Percentiles rank a stretch among this genome's conserved stretches.
Conservation (phyloP, 2,113 vertebrate species). For the Sinosuthora webbiana region DNA sequence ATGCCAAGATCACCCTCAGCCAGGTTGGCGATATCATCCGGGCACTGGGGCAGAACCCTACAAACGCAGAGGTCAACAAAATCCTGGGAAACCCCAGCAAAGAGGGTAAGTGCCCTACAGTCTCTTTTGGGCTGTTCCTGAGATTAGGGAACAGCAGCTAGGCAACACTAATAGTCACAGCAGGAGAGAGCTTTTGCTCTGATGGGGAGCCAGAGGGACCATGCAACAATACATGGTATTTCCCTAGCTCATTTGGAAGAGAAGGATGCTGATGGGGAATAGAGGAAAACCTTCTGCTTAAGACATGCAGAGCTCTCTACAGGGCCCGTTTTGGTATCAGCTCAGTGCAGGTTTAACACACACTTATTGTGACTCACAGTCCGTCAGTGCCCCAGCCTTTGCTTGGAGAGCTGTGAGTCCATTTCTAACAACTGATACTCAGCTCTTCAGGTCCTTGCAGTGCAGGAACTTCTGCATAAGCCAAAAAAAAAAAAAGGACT, state of each 20-base stretch:
- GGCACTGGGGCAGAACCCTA: conserved; percentile 97
- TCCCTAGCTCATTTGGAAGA: neutral
- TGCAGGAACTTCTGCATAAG: neutral
- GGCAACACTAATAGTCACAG: neutral
- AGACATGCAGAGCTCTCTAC: neutral
- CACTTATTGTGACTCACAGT: neutral
- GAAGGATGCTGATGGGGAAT: neutral
- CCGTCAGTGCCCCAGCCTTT: neutral
- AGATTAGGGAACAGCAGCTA: neutral
- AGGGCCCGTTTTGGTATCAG: neutral
- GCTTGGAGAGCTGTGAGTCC: neutral
- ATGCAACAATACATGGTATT: neutral
- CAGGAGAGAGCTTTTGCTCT: neutral
- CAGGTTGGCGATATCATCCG: conserved; percentile 95
- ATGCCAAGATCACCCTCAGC: conserved; percentile 86
- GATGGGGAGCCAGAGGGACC: neutral
- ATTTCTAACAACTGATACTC: neutral
- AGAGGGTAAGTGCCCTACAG: conserved; percentile 78
- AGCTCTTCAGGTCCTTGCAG: neutral
- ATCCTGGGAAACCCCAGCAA: conserved; percentile 88
- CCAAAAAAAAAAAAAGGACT: neutral
- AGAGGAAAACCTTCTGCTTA: neutral
- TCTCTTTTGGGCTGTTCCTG: neutral
- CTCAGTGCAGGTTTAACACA: neutral
- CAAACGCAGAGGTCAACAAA: conserved; percentile 85